Evolutionary conservation across 2,888 invertebrate species (phyloP).

Genomic region (Scaptomyza cyrtandrae): DNA sequence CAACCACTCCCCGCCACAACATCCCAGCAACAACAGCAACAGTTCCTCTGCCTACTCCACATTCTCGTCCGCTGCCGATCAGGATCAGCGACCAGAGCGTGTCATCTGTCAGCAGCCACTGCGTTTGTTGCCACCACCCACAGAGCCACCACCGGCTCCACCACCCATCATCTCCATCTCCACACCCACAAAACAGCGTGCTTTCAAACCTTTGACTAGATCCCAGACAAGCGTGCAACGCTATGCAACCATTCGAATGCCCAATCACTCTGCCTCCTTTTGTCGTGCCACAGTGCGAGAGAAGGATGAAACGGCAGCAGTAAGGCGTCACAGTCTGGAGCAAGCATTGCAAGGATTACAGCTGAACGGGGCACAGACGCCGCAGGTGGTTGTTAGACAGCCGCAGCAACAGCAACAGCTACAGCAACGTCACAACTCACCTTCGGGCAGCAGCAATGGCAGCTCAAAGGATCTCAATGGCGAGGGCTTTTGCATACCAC

Average conservation of each 20-base stretch:
- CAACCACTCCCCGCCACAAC: slow-evolving; percentile 35
- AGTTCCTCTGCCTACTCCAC: slow-evolving; percentile 68
- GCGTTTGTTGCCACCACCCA: slow-evolving; percentile 69
- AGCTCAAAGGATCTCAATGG: slow-evolving; percentile 85
- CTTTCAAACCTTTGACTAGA: slow-evolving; percentile 52
- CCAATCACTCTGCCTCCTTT: slow-evolving; percentile 79
- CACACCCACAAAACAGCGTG: slow-evolving; percentile 24
- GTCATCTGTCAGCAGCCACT: slow-evolving; percentile 80
- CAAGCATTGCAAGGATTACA: slow-evolving; percentile 50
- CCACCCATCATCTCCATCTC: slow-evolving; percentile 33
- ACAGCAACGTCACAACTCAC: slow-evolving; percentile 50
- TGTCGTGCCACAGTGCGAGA: slow-evolving; percentile 35
- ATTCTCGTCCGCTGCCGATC: slow-evolving; percentile 52
- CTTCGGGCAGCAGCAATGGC: slow-evolving; percentile 66
- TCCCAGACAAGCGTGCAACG: slow-evolving; percentile 64
- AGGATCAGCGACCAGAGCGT: slow-evolving; percentile 41
- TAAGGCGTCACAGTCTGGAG: slow-evolving; percentile 47
- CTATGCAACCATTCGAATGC: slow-evolving; percentile 68
- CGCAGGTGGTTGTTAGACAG: slow-evolving; percentile 12
- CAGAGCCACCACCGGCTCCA: slow-evolving; percentile 61
- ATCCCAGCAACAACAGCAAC: slow-evolving; percentile 44
- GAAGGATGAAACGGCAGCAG: slow-evolving; percentile 4
- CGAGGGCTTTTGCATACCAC: slow-evolving; percentile 90
- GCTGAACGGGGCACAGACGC: slow-evolving; percentile 31
- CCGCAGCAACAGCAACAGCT: not conserved